phyloP scores from a whole-genome alignment of 2,797 vertebrate species.

The Aplochiton taeniatus region DNA sequence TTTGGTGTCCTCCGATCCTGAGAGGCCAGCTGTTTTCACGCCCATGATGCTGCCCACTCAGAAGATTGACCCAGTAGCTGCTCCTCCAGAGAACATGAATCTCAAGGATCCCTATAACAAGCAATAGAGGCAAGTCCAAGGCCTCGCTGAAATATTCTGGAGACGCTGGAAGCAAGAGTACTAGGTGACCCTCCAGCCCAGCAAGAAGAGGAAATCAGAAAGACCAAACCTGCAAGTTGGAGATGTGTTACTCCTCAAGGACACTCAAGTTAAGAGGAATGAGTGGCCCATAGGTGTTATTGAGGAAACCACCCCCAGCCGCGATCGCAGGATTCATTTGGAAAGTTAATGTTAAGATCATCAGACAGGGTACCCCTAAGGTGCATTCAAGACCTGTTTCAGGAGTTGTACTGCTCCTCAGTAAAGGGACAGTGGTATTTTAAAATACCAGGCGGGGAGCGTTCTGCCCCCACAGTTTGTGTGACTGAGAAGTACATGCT shows the following conservation, averaged over 20 bases:
- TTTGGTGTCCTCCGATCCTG: conserved; percentile 18
- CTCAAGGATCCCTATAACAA: neutral
- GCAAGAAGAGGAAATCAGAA: neutral
- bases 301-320: conserved; percentile 3
- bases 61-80: neutral
- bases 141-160: no score
- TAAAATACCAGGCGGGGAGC: conserved; percentile 18
- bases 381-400: conserved; percentile 16
- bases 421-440: conserved; percentile 9
- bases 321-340: neutral
- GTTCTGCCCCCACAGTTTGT: neutral
- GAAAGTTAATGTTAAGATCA: conserved; percentile 8
- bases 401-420: conserved; percentile 13
- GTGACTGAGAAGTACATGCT: no score
- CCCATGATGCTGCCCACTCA: neutral
- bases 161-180: no score
- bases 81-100: neutral
- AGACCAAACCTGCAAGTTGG: conserved; percentile 9
- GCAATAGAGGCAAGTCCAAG: no score
- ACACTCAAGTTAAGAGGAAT: conserved; percentile 13
- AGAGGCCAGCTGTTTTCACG: conserved; percentile 12
- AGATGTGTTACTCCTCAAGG: conserved; percentile 16
- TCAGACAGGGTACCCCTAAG: conserved; percentile 4
- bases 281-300: conserved; percentile 16
- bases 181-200: no score